Base-by-base conservation (phyloP, 2,888 invertebrate species). In the Cynaeus angustus region DNA sequence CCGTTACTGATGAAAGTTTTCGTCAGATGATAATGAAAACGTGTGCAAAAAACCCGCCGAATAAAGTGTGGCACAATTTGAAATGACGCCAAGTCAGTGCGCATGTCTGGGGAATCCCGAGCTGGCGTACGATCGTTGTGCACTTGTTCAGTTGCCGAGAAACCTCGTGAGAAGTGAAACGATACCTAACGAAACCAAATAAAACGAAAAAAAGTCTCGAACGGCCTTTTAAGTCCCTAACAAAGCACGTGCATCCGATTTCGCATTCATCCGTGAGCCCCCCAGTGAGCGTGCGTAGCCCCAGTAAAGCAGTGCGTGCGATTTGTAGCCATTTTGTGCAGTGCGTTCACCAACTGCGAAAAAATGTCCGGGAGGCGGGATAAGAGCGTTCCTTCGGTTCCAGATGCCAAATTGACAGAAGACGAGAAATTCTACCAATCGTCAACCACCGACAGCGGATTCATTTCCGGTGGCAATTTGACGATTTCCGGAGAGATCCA, bases 71-170 rank as follows among this genome's bases (percentile, higher is more conserved):
- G 13, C 21, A 12, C 3, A 21, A 59, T 59, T 59, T 59, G 33
- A 59, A 59, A 3, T 46, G 16, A 13, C 48, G 56, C 50, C 55
- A 62, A 28, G 10, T 4, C 13, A 75, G 53, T 78, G 82, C 82
- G 82, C 82, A 82, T 80, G 82, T 77, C 77, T 71, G 77, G 82
- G 82, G 80, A 81, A 78, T 82, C 82, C 82, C 82, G 79, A 78
- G 53, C 43, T 21, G 30, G 67, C 53, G 68, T 67, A 71, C 72
- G 72, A 72, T 71, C 72, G 74, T 53, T 46, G 28, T 58, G 37
- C 64, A 66, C 21, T 33, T 41, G 58, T 74, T 77, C 74, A 78
- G 77, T 79, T 71, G 69, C 72, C 79, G 78, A 79, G 70, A 46
- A 68, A 8, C 52, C 16, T 26, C 6, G 8, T 21, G 12, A 10